Conservation (phyloP, 2,888 invertebrate species). For the Mythimna lalbum region DNA sequence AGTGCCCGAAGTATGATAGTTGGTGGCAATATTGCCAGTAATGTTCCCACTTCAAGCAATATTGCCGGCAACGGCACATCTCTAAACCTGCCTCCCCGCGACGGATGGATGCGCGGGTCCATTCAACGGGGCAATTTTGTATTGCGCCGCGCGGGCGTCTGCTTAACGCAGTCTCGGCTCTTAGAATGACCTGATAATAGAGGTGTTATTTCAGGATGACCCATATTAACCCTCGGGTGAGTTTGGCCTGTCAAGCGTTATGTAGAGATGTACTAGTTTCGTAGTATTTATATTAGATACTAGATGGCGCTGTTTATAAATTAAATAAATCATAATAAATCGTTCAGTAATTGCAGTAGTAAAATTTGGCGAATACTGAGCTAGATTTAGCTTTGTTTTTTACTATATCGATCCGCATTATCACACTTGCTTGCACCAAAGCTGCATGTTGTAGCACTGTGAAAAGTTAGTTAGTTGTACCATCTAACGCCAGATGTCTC, state of each 20-base stretch:
- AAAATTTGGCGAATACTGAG: not conserved
- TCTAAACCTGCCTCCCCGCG: no score
- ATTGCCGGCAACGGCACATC: no score
- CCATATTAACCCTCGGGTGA: slow-evolving; percentile 32
- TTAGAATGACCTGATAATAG: slow-evolving; percentile 40
- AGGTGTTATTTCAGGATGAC: slow-evolving; percentile 44
- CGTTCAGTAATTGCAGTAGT: not conserved
- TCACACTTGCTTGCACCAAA: not conserved
- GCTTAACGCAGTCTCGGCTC: not conserved
- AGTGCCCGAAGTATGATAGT: no score
- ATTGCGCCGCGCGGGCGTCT: no score
- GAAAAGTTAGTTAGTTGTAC: slow-evolving; percentile 28
- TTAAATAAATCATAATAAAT: not conserved
- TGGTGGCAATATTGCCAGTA: no score
- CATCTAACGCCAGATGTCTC: slow-evolving; percentile 65
- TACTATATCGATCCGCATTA: not conserved
- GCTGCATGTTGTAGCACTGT: not conserved
- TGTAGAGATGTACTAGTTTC: not conserved
- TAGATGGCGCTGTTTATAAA: slow-evolving; percentile 45
- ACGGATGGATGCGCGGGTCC: no score
- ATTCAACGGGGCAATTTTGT: no score
- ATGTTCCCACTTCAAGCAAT: no score
- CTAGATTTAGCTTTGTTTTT: not conserved
- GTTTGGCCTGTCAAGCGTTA: slow-evolving; percentile 4
- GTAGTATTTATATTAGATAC: slow-evolving; percentile 5